Conservation (phyloP, 2,797 vertebrate genomes). For the Denticeps clupeoides region DNA sequence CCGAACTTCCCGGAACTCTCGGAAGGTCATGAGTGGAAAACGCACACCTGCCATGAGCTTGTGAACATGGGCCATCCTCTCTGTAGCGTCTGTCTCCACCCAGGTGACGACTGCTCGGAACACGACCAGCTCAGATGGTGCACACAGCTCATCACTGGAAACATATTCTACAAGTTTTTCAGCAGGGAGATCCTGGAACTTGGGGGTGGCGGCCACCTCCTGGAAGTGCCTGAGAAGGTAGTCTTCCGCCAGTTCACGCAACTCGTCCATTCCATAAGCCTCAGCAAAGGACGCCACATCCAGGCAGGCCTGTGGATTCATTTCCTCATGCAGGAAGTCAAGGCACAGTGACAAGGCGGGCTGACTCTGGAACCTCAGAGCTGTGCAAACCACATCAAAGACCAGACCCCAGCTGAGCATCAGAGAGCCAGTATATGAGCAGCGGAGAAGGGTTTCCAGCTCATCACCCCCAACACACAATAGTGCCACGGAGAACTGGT, state of each 20-base stretch:
- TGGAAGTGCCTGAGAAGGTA: conserved; percentile 72
- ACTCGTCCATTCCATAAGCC: conserved; percentile 60
- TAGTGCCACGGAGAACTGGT: conserved; percentile 47
- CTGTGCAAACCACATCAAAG: conserved; percentile 66
- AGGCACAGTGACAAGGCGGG: conserved; percentile 66
- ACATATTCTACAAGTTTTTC: conserved; percentile 63
- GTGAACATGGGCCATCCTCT: conserved; percentile 48
- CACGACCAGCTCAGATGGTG: conserved; percentile 68
- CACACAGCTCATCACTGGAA: conserved; percentile 58
- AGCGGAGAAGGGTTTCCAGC: conserved; percentile 60
- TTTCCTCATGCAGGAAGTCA: conserved; percentile 56
- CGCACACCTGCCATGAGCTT: conserved; percentile 66
- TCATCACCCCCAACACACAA: conserved; percentile 47
- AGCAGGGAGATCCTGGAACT: conserved; percentile 65
- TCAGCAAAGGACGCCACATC: conserved; percentile 67
- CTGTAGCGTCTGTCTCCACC: conserved; percentile 58
- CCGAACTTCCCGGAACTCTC: conserved; percentile 72
- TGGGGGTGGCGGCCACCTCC: conserved; percentile 55
- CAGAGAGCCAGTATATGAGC: conserved; percentile 66
- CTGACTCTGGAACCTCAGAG: conserved; percentile 74
- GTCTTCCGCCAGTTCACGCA: conserved; percentile 59
- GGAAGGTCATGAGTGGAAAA: conserved; percentile 81
- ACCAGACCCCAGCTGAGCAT: conserved; percentile 64
- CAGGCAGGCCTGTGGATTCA: conserved; percentile 58
- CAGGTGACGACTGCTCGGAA: conserved; percentile 69